phyloP scores from a whole-genome alignment of 1,140 invertebrate species.

The Lepidurus arcticus region DNA sequence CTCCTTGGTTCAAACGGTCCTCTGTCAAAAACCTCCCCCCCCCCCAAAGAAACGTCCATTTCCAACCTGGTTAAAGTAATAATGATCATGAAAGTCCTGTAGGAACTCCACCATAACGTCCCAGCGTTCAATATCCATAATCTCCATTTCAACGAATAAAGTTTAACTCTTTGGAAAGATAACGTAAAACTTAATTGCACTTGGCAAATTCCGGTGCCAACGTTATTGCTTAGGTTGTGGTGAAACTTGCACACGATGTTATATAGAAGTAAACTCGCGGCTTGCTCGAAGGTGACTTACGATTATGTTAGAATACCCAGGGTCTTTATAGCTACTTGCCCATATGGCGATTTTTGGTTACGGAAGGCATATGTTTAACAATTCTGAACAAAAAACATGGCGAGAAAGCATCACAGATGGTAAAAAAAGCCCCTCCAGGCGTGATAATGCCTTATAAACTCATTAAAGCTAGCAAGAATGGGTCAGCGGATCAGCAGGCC shows the following conservation, averaged over 20 bases:
- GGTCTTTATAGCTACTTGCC: background rate
- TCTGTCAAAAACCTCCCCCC: background rate
- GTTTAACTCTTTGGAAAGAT: background rate
- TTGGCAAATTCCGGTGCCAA: too few relatives aligned
- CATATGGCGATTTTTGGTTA: background rate
- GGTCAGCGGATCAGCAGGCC: background rate
- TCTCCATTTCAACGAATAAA: constrained; percentile 33
- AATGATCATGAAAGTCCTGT: constrained; percentile 36
- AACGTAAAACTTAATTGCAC: background rate
- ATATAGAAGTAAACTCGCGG: background rate
- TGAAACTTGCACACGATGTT: too few relatives aligned
- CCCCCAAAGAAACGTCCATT: background rate
- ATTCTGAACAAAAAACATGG: background rate
- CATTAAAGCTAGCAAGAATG: background rate
- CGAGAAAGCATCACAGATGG: too few relatives aligned
- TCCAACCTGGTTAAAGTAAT: constrained; percentile 37
- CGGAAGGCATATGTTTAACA: background rate
- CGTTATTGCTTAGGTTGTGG: too few relatives aligned
- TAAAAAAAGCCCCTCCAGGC: too few relatives aligned
- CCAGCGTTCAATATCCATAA: constrained; percentile 36
- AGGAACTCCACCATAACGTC: constrained; percentile 37
- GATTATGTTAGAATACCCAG: background rate
- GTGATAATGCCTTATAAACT: too few relatives aligned
- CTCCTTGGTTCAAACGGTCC: background rate
- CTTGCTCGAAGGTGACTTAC: background rate